A percentile compares a stretch with the other conserved stretches of the same genome.
Conservation (phyloP, 1,140 invertebrate species). For the Drosophila sproati region DNA sequence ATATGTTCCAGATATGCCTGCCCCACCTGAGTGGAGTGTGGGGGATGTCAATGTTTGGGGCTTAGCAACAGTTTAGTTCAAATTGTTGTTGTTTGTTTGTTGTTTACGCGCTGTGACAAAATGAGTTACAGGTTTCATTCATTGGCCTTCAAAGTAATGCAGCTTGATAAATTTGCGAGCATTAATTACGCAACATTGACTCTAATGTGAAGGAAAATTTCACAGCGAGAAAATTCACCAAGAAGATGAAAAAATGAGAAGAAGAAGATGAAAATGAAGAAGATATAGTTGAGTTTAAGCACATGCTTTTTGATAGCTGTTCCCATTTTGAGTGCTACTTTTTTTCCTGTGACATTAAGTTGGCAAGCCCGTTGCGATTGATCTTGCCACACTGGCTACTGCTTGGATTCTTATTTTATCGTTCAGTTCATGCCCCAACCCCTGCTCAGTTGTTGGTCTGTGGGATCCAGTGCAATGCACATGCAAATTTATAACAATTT, state of each 20-base stretch:
- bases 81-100: slow-evolving; percentile 31
- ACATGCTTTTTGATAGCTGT: slow-evolving; percentile 37
- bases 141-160: slow-evolving; percentile 64
- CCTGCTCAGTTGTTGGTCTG: background rate
- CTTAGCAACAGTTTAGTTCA: slow-evolving; percentile 77
- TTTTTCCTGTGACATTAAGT: slow-evolving; percentile 81
- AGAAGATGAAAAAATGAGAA: no score
- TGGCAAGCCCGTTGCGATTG: slow-evolving; percentile 75
- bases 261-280: no score
- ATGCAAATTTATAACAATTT: slow-evolving; percentile 83
- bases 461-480: slow-evolving; percentile 43
- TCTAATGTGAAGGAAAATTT: slow-evolving; percentile 11
- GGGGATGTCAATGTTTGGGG: slow-evolving; percentile 31
- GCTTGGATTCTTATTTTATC: slow-evolving; percentile 44
- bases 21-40: no score
- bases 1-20: slow-evolving; percentile 12
- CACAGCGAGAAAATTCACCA: background rate
- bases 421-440: slow-evolving; percentile 1
- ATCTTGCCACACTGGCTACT: slow-evolving; percentile 56
- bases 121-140: slow-evolving; percentile 81
- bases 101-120: slow-evolving; percentile 74
- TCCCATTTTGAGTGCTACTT: slow-evolving; percentile 37
- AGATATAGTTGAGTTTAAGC: background rate
- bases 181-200: slow-evolving; percentile 75
- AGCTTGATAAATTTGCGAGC: slow-evolving; percentile 75